Evolutionary conservation across 2,888 invertebrate species (phyloP), one percentile per base, ranked within the genome.

Genomic region (Drosophila ustulata): DNA sequence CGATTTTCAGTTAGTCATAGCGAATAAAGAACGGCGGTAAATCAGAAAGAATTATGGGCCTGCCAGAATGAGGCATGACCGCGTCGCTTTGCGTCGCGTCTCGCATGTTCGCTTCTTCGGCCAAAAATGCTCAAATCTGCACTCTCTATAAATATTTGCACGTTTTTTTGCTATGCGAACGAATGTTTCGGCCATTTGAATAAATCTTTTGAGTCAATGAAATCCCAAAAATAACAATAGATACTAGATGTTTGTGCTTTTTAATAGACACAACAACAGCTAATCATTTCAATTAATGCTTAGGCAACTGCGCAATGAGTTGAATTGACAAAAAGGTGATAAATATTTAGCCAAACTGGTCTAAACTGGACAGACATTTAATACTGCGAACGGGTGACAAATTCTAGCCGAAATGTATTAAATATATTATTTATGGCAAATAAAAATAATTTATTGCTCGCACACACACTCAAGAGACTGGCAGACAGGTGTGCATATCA

Each of bases 1-100:
- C 73, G 61, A 37, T 30, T 78, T 56, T 39, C 32, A 28, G 26
- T 75, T 68, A 75, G 75, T 75, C 78, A 78, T 69, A 53, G 39
- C 11, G n/a, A 37, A n/a, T 37, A 37, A 37, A 5, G n/a, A n/a
- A 45, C 45, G 34, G 13, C 6, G 34, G 25, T 23, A 37, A 25
- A 51, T 34, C 7, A 37, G 7, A 7, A 30, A 23, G 18, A 28
- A 43, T 51, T 47, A 34, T 49, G n/a, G 30, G 52, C 49, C 9
- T 52, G 9, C 11, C 11, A 32, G 63, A 11, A 47, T 53, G 53
- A 49, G 49, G 25, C 41, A 59, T 41, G 25, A 1, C n/a, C 56
- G 59, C 56, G 59, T 57, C 51, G 18, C 18, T 18, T 73, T 50
- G 51, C 57, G 64, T 55, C 51, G 43, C 68, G 39, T 18, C n/a